Conservation (phyloP, 2,797 vertebrate species). For the Varecia variegata region DNA sequence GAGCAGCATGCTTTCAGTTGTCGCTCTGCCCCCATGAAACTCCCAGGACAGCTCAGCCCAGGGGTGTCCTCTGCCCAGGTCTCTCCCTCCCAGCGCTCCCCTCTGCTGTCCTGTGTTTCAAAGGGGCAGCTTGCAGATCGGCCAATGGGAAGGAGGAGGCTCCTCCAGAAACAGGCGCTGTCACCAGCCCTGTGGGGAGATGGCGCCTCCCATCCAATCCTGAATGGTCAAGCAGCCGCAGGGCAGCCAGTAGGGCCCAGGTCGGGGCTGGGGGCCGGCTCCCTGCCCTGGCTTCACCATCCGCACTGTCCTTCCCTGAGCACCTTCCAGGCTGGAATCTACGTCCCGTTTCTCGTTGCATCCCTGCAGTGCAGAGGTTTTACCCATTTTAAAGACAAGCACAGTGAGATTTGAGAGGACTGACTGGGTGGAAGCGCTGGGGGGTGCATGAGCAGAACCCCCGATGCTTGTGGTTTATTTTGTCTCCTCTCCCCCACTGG, state of each 20-base stretch:
- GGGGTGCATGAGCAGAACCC: accelerated
- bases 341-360: neutral
- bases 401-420: neutral
- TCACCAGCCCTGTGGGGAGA: neutral
- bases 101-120: neutral
- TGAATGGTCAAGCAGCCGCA: neutral
- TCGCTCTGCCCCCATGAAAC: neutral
- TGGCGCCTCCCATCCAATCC: neutral
- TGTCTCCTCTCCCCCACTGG: neutral
- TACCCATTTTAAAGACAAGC: neutral
- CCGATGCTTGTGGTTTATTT: too few relatives aligned
- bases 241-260: neutral
- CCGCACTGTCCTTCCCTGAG: neutral
- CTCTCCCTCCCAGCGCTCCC: neutral
- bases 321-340: neutral
- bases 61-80: neutral
- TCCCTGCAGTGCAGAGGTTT: neutral
- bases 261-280: neutral
- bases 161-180: neutral
- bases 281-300: neutral
- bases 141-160: neutral
- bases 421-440: neutral
- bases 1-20: neutral
- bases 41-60: neutral
- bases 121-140: neutral